Conservation (phyloP, 1,140 invertebrate species). For the Battus philenor region DNA sequence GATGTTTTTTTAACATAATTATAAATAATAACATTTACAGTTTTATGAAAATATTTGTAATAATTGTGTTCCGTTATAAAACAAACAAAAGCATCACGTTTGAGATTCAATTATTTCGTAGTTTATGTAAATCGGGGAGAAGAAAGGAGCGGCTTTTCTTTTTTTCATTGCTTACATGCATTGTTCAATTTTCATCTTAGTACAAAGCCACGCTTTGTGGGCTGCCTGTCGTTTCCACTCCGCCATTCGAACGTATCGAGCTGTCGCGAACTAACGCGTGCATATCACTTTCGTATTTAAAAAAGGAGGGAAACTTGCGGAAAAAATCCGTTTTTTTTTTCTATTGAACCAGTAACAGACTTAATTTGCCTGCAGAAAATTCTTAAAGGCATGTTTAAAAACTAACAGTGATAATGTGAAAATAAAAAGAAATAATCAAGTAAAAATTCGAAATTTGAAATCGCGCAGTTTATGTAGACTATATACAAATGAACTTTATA, state of each 20-base stretch:
- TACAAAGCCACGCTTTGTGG: too few species aligned
- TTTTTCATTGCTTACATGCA: slow-evolving; percentile 1
- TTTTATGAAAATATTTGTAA: background rate
- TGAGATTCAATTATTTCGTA: background rate
- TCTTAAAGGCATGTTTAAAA: slow-evolving; percentile 50
- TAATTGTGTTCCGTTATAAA: background rate
- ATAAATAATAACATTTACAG: too few species aligned
- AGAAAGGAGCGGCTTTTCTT: slow-evolving; percentile 1
- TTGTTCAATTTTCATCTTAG: slow-evolving; percentile 12
- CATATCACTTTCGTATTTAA: slow-evolving; percentile 56
- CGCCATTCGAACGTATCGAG: slow-evolving; percentile 41
- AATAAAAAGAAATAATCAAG: slow-evolving; percentile 23
- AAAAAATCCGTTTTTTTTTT: slow-evolving; percentile 50
- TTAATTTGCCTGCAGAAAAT: too few species aligned
- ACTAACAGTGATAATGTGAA: slow-evolving; percentile 47
- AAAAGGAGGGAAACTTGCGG: slow-evolving; percentile 47
- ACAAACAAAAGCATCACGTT: background rate
- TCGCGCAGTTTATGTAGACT: slow-evolving; percentile 25
- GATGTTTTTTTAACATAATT: too few species aligned
- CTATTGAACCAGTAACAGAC: slow-evolving; percentile 20
- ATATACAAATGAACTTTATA: slow-evolving; percentile 28
- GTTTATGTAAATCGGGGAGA: background rate
- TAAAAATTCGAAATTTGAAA: slow-evolving; percentile 26
- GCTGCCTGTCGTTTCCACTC: background rate
- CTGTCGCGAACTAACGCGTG: slow-evolving; percentile 52